Evolutionary conservation across 1,140 invertebrate species (phyloP).

Genomic region (Marisa cornuarietis): DNA sequence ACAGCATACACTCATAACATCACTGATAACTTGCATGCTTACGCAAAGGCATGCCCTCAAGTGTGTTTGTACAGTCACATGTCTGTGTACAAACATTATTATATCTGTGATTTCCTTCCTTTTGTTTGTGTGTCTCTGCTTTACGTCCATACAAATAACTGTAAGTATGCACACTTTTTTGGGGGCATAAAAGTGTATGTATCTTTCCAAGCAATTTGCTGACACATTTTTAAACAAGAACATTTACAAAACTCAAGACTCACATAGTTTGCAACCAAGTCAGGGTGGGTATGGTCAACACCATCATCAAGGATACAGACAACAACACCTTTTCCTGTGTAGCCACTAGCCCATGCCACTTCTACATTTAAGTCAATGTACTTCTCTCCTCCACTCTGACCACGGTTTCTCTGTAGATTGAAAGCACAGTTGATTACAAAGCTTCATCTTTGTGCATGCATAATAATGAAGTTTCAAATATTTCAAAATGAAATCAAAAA

Average conservation of each 20-base stretch:
- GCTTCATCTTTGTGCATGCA: not conserved
- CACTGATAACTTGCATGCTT: too few species aligned
- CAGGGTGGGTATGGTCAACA: slow-evolving; percentile 65
- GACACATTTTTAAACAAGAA: not conserved
- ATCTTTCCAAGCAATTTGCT: not conserved
- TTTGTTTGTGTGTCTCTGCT: not conserved
- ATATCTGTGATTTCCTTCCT: not conserved
- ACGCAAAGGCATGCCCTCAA: too few species aligned
- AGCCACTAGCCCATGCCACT: slow-evolving; percentile 63
- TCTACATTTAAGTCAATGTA: slow-evolving; percentile 66
- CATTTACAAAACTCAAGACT: slow-evolving; percentile 32
- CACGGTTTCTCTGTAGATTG: slow-evolving; percentile 55
- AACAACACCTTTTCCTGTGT: slow-evolving; percentile 63
- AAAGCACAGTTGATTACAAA: not conserved
- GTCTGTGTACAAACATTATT: not conserved
- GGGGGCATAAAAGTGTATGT: not conserved
- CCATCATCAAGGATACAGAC: slow-evolving; percentile 67
- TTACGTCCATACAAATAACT: too few species aligned
- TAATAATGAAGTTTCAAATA: too few species aligned
- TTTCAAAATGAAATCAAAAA: too few species aligned
- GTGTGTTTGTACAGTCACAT: not conserved
- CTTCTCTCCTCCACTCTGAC: slow-evolving; percentile 56
- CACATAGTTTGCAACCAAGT: slow-evolving; percentile 67
- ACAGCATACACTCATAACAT: too few species aligned
- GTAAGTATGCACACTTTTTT: too few species aligned